Evolutionary conservation across 2,888 invertebrate genomes (phyloP), one percentile per base, ranked within the genome.

Genomic region (Exocentrus adspersus): DNA sequence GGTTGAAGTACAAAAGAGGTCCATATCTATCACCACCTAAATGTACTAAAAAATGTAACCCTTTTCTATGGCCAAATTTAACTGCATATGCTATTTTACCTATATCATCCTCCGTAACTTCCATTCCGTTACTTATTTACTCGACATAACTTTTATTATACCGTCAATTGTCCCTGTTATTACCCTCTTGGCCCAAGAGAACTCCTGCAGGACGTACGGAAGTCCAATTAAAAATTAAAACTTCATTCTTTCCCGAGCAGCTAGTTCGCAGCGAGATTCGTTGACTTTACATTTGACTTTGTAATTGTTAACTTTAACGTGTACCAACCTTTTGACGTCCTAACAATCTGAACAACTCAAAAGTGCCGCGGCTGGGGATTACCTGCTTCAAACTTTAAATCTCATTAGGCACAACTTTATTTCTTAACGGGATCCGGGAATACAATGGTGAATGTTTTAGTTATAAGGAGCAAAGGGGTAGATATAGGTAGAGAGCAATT

Each of bases 151-250:
- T 42, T 54, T 54, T 28, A 43, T 54, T 54, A 54, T 54, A 16
- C 54, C 42, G 37, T 10, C 54, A 54, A 54, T 54, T 45, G 54
- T 54, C 43, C 54, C 54, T 54, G 24, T 43, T 54, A 53, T 53
- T 21, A 45, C 17, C 54, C 43, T 9, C 10, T 20, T 20, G 5
- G 37, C 64, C 53, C 64, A 45, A 32, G 64, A 61, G 64, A 48
- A 19, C n/a, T 58, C 57, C 42, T 45, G 14, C 30, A 48, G 56
- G 50, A 60, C 57, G 46, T 58, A 63, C 45, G 68, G 65, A 68
- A 68, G 65, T 62, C 48, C 57, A 67, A 71, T 73, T 70, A 73
- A 73, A 72, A 72, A 72, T 73, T 73, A 63, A 73, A 71, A 71
- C 71, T 67, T 69, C 66, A 72, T 73, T 72, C 72, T 73, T 72